Base-by-base conservation (phyloP, 2,888 invertebrate species). In the Eubasilissa splendida region DNA sequence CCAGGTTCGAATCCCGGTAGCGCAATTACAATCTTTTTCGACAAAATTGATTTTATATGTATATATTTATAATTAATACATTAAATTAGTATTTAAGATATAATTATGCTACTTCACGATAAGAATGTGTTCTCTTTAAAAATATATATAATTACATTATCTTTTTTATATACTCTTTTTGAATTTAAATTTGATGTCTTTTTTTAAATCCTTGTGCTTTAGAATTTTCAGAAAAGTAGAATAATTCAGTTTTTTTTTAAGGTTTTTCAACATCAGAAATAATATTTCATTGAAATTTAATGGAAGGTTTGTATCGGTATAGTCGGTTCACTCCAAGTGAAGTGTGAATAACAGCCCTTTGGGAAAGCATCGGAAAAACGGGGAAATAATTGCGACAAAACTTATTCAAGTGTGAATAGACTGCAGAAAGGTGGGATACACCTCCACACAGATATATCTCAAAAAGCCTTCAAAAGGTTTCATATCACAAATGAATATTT, bases 351-450 rank as follows among this genome's bases (percentile, higher is more conserved):
- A 73, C 10, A 71, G 73, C 56, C 80, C 71, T 77, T 74, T 59
- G 78, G 78, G 74, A 58, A 74, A 60, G 76, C 77, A 80, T 80
- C 65, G 80, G 81, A 77, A 80, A 77, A 80, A 31, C 66, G 56
- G 80, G 63, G 54, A 56, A 58, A 74, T 77, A 77, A 81, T 81
- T 78, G 77, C 74, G 77, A 81, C 81, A 77, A 81, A 81, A 81
- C 74, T 81, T 75, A 73, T 78, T 81, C 74, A 73, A 81, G 74
- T 81, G 81, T 77, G 77, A 81, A 81, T 77, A 58, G 77, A 42
- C 71, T 58, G 50, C 56, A 42, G 33, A 53, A 54, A 70, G 53
- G 22, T 22, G 12, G 54, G 7, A 71, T 71, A 31, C 33, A 33
- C 10, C 14, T n/a, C 31, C 33, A 5, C 42, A 42, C 22, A 22